Percentiles rank a stretch among this genome's conserved stretches.
These are phyloP conservation scores for Whitmania pigra DNA, from an alignment of 1,140 invertebrate genomes.

Conservation along the genomic window DNA sequence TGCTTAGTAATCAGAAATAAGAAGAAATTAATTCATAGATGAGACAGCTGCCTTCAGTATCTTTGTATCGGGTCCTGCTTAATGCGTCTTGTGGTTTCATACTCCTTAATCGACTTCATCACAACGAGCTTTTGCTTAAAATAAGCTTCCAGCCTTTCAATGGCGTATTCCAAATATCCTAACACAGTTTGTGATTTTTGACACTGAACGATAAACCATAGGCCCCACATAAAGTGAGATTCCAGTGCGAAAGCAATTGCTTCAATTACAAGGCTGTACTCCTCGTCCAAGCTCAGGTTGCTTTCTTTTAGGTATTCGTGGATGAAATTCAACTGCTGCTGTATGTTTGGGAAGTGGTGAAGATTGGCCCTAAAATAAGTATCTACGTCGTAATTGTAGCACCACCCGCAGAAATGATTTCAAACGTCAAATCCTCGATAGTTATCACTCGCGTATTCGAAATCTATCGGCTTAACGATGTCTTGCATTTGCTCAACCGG, in stretches of 20 bases:
- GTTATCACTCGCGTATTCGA: slow-evolving; percentile 86
- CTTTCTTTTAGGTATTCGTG: slow-evolving; percentile 31
- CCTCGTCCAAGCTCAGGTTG: slow-evolving; percentile 30
- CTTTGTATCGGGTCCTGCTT: no score
- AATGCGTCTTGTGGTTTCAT: background rate
- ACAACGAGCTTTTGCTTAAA: background rate
- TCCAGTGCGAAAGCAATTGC: slow-evolving; percentile 66
- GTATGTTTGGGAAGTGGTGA: slow-evolving; percentile 57
- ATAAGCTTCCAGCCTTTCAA: background rate
- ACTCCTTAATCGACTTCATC: background rate
- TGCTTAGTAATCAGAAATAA: no score
- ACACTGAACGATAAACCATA: slow-evolving; percentile 80
- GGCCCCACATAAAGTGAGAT: slow-evolving; percentile 81
- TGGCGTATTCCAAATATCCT: slow-evolving; percentile 56
- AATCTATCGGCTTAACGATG: slow-evolving; percentile 58
- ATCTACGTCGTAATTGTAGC: slow-evolving; percentile 69
- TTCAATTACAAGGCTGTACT: slow-evolving; percentile 56
- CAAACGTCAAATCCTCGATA: slow-evolving; percentile 82
- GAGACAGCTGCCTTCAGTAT: no score
- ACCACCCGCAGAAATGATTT: slow-evolving; percentile 91
- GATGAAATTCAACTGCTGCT: slow-evolving; percentile 53
- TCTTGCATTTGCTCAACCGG: background rate
- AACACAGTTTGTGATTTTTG: slow-evolving; percentile 77
- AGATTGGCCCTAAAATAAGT: slow-evolving; percentile 34
- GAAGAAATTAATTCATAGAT: no score